Evolutionary conservation across 2,888 invertebrate species (phyloP), one percentile per base, ranked within the genome.

Genomic region (Beris chalybata): DNA sequence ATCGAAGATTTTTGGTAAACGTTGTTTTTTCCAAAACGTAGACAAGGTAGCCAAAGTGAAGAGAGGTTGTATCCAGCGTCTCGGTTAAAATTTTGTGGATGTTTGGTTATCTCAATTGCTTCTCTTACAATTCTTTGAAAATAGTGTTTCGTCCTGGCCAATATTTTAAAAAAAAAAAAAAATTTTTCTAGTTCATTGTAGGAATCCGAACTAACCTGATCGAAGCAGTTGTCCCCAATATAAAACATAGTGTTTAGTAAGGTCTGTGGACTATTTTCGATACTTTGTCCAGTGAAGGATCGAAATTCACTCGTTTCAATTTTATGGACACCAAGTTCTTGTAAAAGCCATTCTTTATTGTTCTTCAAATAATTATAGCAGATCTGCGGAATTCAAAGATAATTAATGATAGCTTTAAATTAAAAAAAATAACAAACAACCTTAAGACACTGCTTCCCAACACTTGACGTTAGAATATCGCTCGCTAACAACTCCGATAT

Each of bases 201-300:
- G 12, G 7, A 3, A 54, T 30, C 9, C 9, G 4, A 58, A 59
- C 65, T 45, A 73, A 90, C 90, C 85, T 91, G 89, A 80, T 93
- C 92, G 76, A 92, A 92, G 0, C 87, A 86, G 15, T 83, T 82
- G 69, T 86, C 83, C 11, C 90, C 91, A 67, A 92, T 91, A 74
- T 90, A 90, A 74, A 92, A 93, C 91, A 92, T 92, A 6, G 86
- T 86, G 74, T 89, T 87, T 0, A 91, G 79, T 11, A 92, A 79
- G 0, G 87, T 85, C 0, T 84, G 82, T 48, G 77, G 74, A 12
- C 74, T 73, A 69, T 78, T 77, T 54, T 73, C 73, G 4, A 80
- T 76, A 59, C 77, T 79, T 71, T 81, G 81, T 0, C 81, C 81
- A 48, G 79, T 76, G 71, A 74, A 82, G 69, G 70, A 79, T 59